Percentiles rank a stretch among this genome's conserved stretches.
Evolutionary conservation across 2,888 invertebrate species (phyloP).

Genomic region (Orthosia gracilis): DNA sequence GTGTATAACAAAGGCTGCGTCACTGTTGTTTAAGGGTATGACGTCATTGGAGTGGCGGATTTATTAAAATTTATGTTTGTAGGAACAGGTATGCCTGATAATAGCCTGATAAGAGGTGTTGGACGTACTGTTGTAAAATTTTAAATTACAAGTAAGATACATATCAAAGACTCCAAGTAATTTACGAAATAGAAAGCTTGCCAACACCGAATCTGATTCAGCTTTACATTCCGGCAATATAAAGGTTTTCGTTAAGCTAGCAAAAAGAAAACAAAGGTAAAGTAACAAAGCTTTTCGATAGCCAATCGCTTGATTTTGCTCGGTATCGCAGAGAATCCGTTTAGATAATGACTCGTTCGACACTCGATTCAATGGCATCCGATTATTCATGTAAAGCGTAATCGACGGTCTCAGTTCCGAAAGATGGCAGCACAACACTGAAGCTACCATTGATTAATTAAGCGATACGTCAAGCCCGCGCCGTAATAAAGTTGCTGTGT

Average conservation of each 20-base stretch:
- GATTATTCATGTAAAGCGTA: slow-evolving; percentile 49
- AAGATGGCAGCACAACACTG: slow-evolving; percentile 48
- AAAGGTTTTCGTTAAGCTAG: background rate
- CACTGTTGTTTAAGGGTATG: slow-evolving; percentile 46
- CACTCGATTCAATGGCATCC: slow-evolving; percentile 39
- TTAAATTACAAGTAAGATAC: slow-evolving; percentile 23
- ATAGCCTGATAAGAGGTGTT: slow-evolving; percentile 22
- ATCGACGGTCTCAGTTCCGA: slow-evolving; percentile 32
- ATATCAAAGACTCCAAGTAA: slow-evolving; percentile 10
- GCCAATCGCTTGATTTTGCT: slow-evolving; percentile 15
- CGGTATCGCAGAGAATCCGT: slow-evolving; percentile 35
- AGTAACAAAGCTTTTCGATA: slow-evolving; percentile 14
- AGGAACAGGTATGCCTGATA: background rate
- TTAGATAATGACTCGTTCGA: slow-evolving; percentile 45
- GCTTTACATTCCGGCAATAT: background rate
- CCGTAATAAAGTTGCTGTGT: slow-evolving; percentile 64
- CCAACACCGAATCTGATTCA: background rate
- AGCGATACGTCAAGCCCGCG: slow-evolving; percentile 59
- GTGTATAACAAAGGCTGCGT: slow-evolving; percentile 29
- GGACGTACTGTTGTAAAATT: slow-evolving; percentile 18
- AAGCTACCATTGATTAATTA: slow-evolving; percentile 64
- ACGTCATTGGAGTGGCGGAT: slow-evolving; percentile 16
- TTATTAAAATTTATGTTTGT: slow-evolving; percentile 47
- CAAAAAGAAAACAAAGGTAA: slow-evolving; percentile 8
- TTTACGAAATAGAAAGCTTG: background rate